phyloP scores from a whole-genome alignment of 2,113 vertebrate genomes.

The Odocoileus hemionus region DNA sequence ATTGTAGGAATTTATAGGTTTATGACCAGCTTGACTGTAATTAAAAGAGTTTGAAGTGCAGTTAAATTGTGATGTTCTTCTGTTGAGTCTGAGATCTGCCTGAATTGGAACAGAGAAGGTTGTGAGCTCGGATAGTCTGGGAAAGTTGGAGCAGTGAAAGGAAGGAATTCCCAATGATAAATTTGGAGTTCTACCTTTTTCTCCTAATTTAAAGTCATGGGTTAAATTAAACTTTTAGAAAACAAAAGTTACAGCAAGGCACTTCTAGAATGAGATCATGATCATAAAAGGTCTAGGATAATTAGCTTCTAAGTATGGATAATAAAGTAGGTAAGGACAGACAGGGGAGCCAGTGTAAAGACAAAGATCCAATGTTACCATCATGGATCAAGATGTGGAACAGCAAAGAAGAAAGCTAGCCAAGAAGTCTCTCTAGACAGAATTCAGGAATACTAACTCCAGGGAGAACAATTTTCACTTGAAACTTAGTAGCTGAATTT shows the following conservation, averaged over 20 bases:
- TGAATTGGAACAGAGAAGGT: not conserved
- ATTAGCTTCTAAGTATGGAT: not conserved
- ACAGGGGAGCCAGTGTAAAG: not conserved
- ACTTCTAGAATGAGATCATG: not conserved
- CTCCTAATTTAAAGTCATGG: not conserved
- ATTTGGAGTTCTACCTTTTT: not conserved
- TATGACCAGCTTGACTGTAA: not conserved
- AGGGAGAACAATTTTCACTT: not conserved
- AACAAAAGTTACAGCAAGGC: not conserved
- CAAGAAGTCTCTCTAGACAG: not conserved
- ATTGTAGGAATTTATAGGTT: not conserved
- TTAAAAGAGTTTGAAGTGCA: not conserved
- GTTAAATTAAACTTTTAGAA: not conserved
- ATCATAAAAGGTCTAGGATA: not conserved
- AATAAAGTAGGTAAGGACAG: not conserved
- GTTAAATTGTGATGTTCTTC: not conserved
- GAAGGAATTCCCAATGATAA: not conserved
- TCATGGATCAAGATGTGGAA: not conserved
- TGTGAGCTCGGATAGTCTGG: not conserved
- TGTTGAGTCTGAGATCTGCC: not conserved
- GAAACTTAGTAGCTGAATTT: not conserved
- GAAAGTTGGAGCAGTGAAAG: not conserved
- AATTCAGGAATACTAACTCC: not conserved
- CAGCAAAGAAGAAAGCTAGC: not conserved
- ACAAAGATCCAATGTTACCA: not conserved